Percentiles rank a stretch among this genome's conserved stretches.
Evolutionary conservation across 2,113 vertebrate genomes (phyloP).

Genomic region (Embiotoca jacksoni): DNA sequence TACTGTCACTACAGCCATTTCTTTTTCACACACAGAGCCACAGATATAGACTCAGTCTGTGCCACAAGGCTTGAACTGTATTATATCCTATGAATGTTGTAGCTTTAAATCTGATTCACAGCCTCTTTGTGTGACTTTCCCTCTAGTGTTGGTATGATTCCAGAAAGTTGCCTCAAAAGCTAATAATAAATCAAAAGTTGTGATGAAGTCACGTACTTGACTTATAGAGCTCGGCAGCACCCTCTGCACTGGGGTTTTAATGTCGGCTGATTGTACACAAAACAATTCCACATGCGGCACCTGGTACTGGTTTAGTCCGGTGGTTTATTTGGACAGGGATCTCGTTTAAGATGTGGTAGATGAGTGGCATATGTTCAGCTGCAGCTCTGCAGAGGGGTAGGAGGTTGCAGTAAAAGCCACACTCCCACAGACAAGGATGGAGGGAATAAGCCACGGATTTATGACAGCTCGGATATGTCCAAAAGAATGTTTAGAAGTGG

Average conservation of each 20-base stretch:
- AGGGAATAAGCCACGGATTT: constrained; percentile 9
- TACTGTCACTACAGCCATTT: no score
- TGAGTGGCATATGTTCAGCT: constrained; percentile 54
- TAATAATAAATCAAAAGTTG: constrained; percentile 28
- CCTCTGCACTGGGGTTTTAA: constrained; percentile 25
- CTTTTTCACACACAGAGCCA: no score
- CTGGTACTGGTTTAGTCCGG: constrained; percentile 55
- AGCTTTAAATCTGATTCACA: neutral
- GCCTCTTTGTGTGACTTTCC: constrained; percentile 8
- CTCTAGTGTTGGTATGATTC: constrained; percentile 1
- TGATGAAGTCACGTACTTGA: constrained; percentile 22
- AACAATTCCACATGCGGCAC: constrained; percentile 60
- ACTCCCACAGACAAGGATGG: neutral
- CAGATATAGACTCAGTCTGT: neutral
- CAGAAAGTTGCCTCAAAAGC: neutral
- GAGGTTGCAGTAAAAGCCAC: constrained; percentile 13
- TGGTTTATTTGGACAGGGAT: constrained; percentile 43
- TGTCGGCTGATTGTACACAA: constrained; percentile 42
- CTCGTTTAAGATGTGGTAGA: constrained; percentile 34
- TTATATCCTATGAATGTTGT: neutral
- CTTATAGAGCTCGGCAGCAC: constrained; percentile 40
- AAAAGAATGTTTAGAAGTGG: neutral
- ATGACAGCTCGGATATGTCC: neutral
- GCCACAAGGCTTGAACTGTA: neutral
- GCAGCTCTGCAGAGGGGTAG: constrained; percentile 15